Conservation (phyloP, 2,888 invertebrate genomes). For the Enchytraeus crypticus region DNA sequence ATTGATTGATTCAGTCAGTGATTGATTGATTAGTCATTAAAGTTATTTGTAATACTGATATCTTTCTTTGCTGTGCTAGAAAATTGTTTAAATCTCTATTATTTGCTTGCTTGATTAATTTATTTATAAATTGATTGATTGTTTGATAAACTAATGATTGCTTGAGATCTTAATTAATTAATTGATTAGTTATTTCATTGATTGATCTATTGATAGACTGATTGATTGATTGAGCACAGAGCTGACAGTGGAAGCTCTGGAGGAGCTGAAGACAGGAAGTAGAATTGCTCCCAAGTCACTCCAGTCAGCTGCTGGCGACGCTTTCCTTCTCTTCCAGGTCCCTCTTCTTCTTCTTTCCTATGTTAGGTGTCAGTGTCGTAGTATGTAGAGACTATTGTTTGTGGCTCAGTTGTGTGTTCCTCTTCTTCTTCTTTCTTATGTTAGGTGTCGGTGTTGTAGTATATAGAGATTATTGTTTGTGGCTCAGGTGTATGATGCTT, state of each 20-base stretch:
- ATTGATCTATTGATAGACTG: neutral
- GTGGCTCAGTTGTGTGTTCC: too few species aligned
- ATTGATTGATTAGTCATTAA: too few species aligned
- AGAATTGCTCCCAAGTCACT: constrained; percentile 72
- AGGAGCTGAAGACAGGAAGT: constrained; percentile 61
- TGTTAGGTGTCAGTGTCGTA: neutral
- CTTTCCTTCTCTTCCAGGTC: constrained; percentile 85
- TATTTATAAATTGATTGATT: neutral
- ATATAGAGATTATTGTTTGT: too few species aligned
- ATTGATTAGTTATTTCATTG: neutral
- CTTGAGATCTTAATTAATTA: neutral
- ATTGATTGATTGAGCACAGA: neutral
- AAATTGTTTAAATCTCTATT: too few species aligned
- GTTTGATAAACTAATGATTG: neutral
- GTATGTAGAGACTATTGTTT: neutral
- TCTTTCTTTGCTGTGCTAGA: too few species aligned
- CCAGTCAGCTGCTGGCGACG: constrained; percentile 78
- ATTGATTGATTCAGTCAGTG: too few species aligned
- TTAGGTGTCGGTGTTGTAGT: too few species aligned
- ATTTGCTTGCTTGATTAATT: neutral
- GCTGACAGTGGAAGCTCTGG: constrained; percentile 3
- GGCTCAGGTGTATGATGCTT: too few species aligned
- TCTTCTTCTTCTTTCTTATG: too few species aligned
- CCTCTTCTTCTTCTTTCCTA: neutral
- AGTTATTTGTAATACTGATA: too few species aligned